phyloP scores from a whole-genome alignment of 2,113 vertebrate genomes.

The Aleadryas rufinucha region DNA sequence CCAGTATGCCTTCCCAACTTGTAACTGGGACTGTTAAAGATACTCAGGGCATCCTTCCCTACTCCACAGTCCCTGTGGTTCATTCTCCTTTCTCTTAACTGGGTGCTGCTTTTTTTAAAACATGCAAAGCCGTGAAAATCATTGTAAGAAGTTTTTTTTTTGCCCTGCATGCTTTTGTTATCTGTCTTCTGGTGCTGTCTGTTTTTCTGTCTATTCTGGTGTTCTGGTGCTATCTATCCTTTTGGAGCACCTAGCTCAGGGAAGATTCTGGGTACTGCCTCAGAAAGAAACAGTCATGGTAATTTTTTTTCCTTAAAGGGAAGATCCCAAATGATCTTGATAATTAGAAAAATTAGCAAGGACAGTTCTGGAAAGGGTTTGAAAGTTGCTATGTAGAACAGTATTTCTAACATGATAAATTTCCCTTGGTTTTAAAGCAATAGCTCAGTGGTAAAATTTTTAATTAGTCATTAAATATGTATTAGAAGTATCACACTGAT shows the following conservation, averaged over 20 bases:
- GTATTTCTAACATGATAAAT: constrained; percentile 23
- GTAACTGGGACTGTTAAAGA: background rate
- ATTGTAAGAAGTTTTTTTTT: background rate
- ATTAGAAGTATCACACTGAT: constrained; percentile 24
- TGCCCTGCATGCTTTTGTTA: background rate
- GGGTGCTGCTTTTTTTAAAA: background rate
- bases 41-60: background rate
- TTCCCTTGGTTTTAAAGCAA: constrained; percentile 59
- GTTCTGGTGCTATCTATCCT: background rate
- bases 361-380: constrained; percentile 40
- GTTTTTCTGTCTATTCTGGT: background rate
- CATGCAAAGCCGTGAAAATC: background rate
- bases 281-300: background rate
- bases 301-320: background rate
- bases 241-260: background rate
- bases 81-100: background rate
- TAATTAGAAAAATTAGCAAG: constrained; percentile 62
- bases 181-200: background rate
- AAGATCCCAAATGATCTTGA: constrained; percentile 47
- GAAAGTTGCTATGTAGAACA: background rate
- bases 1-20: rapidly evolving
- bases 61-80: background rate
- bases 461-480: constrained; percentile 57
- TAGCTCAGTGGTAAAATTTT: constrained; percentile 34
- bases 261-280: background rate